A percentile compares a stretch with the other conserved stretches of the same genome.
These are phyloP conservation scores for Spinus pinus DNA, from an alignment of 2,797 vertebrate species.

Conservation along the genomic window DNA sequence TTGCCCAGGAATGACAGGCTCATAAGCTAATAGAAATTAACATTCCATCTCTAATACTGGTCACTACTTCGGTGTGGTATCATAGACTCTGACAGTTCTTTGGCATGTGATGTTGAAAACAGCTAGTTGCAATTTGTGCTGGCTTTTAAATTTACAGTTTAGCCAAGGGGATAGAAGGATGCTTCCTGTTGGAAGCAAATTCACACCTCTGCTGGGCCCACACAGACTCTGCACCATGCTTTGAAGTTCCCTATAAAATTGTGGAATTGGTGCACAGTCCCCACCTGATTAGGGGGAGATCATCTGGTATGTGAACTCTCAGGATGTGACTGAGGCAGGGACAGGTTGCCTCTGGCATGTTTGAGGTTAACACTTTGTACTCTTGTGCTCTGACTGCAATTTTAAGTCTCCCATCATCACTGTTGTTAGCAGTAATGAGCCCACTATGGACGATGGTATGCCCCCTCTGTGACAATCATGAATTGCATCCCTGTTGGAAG, in stretches of 20 bases:
- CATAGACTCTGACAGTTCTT: constrained; percentile 13
- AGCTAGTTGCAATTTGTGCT: not conserved
- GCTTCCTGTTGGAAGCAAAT: not conserved
- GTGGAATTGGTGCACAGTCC: not conserved
- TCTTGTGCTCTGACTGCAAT: not conserved
- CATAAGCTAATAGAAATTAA: constrained; percentile 19
- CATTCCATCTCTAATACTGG: constrained; percentile 22
- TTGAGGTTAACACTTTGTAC: not conserved
- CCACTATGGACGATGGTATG: not conserved
- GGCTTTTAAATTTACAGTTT: constrained; percentile 1
- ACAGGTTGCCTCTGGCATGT: not conserved
- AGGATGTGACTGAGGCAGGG: not conserved
- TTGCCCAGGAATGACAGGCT: constrained; percentile 11
- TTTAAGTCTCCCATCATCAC: not conserved
- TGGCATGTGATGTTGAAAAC: not conserved
- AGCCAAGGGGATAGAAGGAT: not conserved
- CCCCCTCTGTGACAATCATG: not conserved
- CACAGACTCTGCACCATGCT: not conserved
- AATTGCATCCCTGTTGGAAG: not conserved
- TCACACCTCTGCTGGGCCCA: not conserved
- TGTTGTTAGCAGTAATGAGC: not conserved
- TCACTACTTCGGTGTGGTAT: not conserved
- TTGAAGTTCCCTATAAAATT: constrained; percentile 16
- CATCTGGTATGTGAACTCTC: not conserved
- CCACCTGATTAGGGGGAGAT: not conserved